A percentile compares a stretch with the other conserved stretches of the same genome.
Evolutionary conservation across 2,888 invertebrate species (phyloP).

Genomic region (Hymenopus coronatus): DNA sequence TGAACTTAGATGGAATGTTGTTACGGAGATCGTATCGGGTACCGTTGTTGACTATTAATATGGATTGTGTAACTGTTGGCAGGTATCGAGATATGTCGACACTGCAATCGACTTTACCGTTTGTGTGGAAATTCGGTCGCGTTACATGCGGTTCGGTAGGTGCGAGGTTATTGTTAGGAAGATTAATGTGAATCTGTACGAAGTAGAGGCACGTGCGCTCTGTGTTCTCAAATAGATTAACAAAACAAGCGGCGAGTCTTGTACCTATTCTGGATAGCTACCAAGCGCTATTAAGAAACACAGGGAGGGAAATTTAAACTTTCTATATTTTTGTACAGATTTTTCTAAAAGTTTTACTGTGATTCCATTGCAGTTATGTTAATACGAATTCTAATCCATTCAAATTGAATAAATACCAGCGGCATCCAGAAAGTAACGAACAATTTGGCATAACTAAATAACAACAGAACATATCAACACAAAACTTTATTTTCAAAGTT

Average conservation of each 20-base stretch:
- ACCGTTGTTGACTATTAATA: background rate
- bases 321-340: too few species aligned
- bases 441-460: too few species aligned
- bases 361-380: too few species aligned
- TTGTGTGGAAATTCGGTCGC: background rate
- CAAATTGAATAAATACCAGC: too few species aligned
- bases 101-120: background rate
- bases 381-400: too few species aligned
- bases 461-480: too few species aligned
- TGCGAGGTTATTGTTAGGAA: background rate
- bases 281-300: too few species aligned
- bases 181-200: background rate
- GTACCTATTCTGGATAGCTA: too few species aligned
- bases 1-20: background rate
- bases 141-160: background rate
- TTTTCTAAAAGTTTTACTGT: too few species aligned
- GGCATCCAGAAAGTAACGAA: too few species aligned
- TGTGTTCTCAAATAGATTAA: background rate
- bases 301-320: too few species aligned
- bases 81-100: background rate
- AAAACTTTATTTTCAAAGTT: too few species aligned
- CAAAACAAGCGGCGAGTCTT: background rate
- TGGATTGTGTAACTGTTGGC: background rate
- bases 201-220: background rate
- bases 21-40: background rate